Evolutionary conservation across 2,797 vertebrate genomes (phyloP), one percentile per base, ranked within the genome.

Genomic region (Manis crassicaudata): DNA sequence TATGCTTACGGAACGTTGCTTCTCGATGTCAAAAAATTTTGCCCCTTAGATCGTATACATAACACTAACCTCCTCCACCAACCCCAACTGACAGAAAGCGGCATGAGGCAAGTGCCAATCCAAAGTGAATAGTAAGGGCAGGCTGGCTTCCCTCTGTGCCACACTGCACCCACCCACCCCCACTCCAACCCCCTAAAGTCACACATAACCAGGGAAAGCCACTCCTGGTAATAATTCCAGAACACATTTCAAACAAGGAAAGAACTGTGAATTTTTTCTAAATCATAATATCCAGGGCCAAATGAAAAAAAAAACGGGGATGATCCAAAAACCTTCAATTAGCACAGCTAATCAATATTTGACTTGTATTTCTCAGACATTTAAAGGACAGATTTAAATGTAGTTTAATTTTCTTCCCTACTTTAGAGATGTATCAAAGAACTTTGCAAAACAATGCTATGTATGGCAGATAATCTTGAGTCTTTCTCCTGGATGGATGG

Each of bases 311-410:
- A 50, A 12, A 56, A 29, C 75, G 37, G 7, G 8, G 5, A 81
- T 58, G 88, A 84, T 35, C 50, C 43, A 81, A 88, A 40, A 1
- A 95, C 9, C 62, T 29, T 75, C 68, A 43, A 40, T 92, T 77
- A 90, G 43, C 43, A 95, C 18, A 87, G 27, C 7, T 93, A 72
- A 90, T 77, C 29, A 75, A 43, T 72, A 76, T 90, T 83, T 92
- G 43, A 92, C 62, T 77, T 79, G 6, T 88, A 62, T 83, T 89
- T 86, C 83, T 89, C 88, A 60, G 63, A 95, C 52, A 82, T 81
- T 79, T 75, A 90, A 88, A 82, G 23, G 29, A 82, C 2, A 85
- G 25, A 29, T 62, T 12, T 46, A 46, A 46, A 46, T 46, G 46
- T 46, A 46, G 46, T 46, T 46, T 46, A 46, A 46, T 46, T 88